Evolutionary conservation across 2,888 invertebrate genomes (phyloP).

Genomic region (Ypsolopha scabrella): DNA sequence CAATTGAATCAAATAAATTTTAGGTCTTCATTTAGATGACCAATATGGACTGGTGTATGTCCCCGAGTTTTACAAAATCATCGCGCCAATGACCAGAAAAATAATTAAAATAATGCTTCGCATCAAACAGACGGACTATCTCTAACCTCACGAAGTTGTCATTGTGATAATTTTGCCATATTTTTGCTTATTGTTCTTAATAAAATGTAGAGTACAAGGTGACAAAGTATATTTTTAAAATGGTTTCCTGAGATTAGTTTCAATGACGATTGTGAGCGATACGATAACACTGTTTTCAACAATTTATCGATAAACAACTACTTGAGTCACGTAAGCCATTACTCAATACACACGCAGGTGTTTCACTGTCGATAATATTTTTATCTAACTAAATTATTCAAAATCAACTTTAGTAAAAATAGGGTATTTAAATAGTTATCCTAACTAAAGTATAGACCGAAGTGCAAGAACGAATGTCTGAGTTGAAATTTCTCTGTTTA

Average conservation of each 20-base stretch:
- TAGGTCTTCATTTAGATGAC: too few species aligned
- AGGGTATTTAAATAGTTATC: too few species aligned
- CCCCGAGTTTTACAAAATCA: too few species aligned
- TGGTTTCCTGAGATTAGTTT: slow-evolving; percentile 30
- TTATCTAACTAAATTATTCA: neutral
- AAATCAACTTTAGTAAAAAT: neutral
- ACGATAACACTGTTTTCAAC: slow-evolving; percentile 47
- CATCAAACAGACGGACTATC: too few species aligned
- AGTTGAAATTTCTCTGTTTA: neutral
- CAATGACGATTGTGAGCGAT: slow-evolving; percentile 46
- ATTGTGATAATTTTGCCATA: too few species aligned
- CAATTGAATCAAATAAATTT: too few species aligned
- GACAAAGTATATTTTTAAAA: slow-evolving; percentile 39
- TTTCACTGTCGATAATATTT: slow-evolving; percentile 3
- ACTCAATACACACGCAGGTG: slow-evolving; percentile 32
- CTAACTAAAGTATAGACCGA: too few species aligned
- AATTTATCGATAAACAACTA: slow-evolving; percentile 41
- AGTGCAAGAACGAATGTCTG: neutral
- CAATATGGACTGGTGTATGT: too few species aligned
- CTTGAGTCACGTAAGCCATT: slow-evolving; percentile 61
- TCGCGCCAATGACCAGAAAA: too few species aligned
- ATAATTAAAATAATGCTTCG: too few species aligned
- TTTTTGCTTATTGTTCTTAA: neutral
- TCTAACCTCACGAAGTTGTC: too few species aligned
- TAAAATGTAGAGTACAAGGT: slow-evolving; percentile 41